Conservation (phyloP, 2,797 vertebrate genomes). For the Gymnocypris eckloni region DNA sequence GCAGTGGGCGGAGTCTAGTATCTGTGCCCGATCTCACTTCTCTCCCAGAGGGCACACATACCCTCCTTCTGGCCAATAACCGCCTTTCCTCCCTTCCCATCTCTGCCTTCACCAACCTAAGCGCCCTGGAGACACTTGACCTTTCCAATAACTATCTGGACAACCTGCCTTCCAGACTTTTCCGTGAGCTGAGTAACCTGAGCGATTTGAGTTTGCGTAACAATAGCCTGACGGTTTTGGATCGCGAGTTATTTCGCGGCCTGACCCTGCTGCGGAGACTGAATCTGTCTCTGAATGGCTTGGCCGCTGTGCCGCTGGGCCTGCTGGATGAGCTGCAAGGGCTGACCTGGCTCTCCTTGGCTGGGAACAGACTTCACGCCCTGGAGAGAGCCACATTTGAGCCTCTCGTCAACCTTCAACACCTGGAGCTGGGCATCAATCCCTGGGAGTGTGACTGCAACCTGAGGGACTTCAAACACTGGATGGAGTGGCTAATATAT, state of each 20-base stretch:
- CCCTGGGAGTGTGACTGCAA: conserved; percentile 99
- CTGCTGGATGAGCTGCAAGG: conserved; percentile 88
- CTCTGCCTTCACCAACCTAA: conserved; percentile 89
- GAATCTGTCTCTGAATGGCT: conserved; percentile 93
- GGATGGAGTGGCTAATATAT: conserved; percentile 99
- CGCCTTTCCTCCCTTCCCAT: conserved; percentile 86
- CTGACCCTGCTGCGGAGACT: conserved; percentile 84
- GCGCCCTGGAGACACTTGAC: conserved; percentile 90
- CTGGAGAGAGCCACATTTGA: conserved; percentile 95
- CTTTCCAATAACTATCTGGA: conserved; percentile 98
- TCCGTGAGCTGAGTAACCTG: conserved; percentile 90
- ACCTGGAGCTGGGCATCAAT: conserved; percentile 92
- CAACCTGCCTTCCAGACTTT: conserved; percentile 89
- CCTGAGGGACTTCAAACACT: conserved; percentile 97
- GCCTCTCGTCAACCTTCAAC: conserved; percentile 89
- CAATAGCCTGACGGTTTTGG: conserved; percentile 92
- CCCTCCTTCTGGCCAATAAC: conserved; percentile 94
- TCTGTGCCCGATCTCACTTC: conserved; percentile 85
- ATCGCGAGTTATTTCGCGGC: conserved; percentile 88
- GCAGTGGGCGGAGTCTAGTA: conserved; percentile 87
- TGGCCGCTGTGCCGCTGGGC: conserved; percentile 88
- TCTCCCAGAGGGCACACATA: conserved; percentile 86
- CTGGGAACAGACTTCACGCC: conserved; percentile 91
- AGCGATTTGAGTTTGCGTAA: conserved; percentile 91
- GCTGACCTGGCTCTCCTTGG: conserved; percentile 91